Conservation (phyloP, 64 coral and sea anemone species). For the Pocillopora verrucosa region DNA sequence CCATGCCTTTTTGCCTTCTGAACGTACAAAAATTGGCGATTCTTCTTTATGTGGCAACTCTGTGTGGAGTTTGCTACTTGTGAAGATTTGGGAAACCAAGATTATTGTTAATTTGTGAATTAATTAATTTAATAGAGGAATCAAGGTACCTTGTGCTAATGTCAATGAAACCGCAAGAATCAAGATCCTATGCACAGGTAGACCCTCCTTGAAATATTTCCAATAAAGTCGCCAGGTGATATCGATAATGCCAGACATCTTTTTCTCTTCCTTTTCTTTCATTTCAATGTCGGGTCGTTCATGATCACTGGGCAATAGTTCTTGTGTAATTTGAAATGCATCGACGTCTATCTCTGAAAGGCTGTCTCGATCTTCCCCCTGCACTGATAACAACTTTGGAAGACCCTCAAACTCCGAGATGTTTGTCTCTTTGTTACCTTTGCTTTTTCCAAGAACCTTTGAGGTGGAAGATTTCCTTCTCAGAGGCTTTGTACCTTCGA, state of each 20-base stretch:
- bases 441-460: no score
- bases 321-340: neutral
- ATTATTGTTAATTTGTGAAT: no score
- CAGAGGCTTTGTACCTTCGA: no score
- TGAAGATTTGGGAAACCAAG: no score
- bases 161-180: neutral
- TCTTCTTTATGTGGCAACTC: no score
- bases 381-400: neutral
- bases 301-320: neutral
- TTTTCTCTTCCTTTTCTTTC: constrained; percentile 34
- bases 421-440: no score
- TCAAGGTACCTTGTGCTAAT: constrained; percentile 28
- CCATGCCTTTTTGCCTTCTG: no score
- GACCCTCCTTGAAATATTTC: constrained; percentile 33
- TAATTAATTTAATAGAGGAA: no score
- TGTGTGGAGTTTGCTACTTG: no score
- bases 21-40: no score
- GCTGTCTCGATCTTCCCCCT: no score
- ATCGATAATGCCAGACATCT: constrained; percentile 2
- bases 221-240: constrained; percentile 49
- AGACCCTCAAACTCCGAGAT: neutral
- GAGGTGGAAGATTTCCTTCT: no score
- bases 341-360: neutral
- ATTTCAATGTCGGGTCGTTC: neutral
- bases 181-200: neutral